Conservation (phyloP, 2,888 invertebrate species). For the Crepidodera aurea region DNA sequence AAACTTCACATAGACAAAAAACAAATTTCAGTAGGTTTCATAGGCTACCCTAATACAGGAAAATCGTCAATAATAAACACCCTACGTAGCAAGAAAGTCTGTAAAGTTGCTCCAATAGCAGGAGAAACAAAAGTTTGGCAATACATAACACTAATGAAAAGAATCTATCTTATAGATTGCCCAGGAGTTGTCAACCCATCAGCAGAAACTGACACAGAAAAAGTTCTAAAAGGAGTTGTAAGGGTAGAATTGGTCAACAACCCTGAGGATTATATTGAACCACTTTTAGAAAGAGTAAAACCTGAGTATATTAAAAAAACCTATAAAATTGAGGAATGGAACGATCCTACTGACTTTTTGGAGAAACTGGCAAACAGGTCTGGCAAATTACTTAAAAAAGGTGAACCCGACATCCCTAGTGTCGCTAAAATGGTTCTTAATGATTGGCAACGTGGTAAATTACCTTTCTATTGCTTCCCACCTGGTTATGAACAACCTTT, state of each 20-base stretch:
- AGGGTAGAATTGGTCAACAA: conserved; percentile 92
- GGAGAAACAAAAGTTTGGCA: conserved; percentile 99
- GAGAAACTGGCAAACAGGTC: conserved; percentile 86
- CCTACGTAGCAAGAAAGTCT: conserved; percentile 94
- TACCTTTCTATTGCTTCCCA: conserved; percentile 93
- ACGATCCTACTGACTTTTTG: conserved; percentile 84
- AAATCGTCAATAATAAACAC: conserved; percentile 99
- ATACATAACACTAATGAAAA: conserved; percentile 96
- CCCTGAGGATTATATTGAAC: conserved; percentile 93
- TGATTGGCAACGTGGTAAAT: conserved; percentile 97
- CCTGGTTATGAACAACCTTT: conserved; percentile 80
- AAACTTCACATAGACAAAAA: conserved; percentile 96
- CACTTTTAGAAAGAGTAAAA: conserved; percentile 86
- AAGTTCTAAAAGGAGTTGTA: conserved; percentile 97
- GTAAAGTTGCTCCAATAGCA: conserved; percentile 98
- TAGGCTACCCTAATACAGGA: conserved; percentile 99
- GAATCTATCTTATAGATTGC: conserved; percentile 97
- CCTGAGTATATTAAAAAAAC: conserved; percentile 89
- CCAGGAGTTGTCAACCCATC: conserved; percentile 98
- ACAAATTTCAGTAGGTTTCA: conserved; percentile 98
- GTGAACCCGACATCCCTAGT: conserved; percentile 92
- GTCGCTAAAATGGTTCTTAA: conserved; percentile 95
- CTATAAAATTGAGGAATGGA: conserved; percentile 87
- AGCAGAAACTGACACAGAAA: conserved; percentile 93
- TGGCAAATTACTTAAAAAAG: conserved; percentile 93